Evolutionary conservation across 2,888 invertebrate species (phyloP).

Genomic region (Lampropteryx suffumata): DNA sequence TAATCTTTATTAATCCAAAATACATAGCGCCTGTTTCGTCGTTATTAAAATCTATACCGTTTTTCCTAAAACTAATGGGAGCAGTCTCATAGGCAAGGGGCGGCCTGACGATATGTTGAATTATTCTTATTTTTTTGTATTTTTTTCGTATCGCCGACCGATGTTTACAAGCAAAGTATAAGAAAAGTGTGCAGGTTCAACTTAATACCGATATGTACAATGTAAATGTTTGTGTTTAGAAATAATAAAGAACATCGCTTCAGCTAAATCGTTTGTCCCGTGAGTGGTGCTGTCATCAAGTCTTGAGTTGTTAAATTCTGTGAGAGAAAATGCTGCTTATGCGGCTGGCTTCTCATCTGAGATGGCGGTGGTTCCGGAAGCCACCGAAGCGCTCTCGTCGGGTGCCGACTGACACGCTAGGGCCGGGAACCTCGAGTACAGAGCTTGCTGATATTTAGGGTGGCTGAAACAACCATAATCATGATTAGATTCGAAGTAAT

Average conservation of each 20-base stretch:
- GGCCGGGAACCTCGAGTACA: constrained; percentile 90
- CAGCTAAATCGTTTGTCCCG: constrained; percentile 63
- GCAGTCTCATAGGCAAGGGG: constrained; percentile 72
- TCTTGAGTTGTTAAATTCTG: constrained; percentile 22
- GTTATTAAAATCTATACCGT: constrained; percentile 47
- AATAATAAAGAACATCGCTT: constrained; percentile 76
- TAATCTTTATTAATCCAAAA: constrained; percentile 69
- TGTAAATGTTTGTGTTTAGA: constrained; percentile 74
- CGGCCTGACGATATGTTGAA: constrained; percentile 64
- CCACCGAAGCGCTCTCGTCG: constrained; percentile 85
- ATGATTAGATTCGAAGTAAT: too few species aligned
- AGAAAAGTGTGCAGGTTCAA: constrained; percentile 80
- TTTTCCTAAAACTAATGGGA: constrained; percentile 67
- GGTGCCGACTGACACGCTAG: constrained; percentile 85
- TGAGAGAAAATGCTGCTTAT: constrained; percentile 47
- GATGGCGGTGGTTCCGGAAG: constrained; percentile 86
- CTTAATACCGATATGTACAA: constrained; percentile 74
- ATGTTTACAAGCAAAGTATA: constrained; percentile 62
- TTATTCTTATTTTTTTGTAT: constrained; percentile 55
- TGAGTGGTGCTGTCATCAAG: constrained; percentile 36
- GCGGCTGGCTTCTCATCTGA: constrained; percentile 86
- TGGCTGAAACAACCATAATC: constrained; percentile 85
- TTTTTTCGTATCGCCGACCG: constrained; percentile 66
- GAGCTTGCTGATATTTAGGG: constrained; percentile 89
- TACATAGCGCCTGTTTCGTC: constrained; percentile 66